Percentiles rank a stretch among this genome's conserved stretches.
phyloP scores from a whole-genome alignment of 2,797 vertebrate genomes.

The Meriones psammophilus region DNA sequence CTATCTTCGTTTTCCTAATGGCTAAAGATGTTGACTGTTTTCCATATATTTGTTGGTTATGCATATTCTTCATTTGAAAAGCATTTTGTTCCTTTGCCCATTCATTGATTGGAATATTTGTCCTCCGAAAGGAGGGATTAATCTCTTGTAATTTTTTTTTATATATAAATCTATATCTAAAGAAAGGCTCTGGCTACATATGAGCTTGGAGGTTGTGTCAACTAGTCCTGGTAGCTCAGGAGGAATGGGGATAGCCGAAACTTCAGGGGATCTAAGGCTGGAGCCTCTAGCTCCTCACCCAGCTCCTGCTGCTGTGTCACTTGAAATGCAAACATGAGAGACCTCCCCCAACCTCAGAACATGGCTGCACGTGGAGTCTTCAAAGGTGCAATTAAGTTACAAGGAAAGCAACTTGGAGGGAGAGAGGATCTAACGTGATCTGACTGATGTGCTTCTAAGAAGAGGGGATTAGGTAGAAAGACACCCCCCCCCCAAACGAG shows the following conservation, averaged over 20 bases:
- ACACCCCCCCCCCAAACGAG: too few species aligned
- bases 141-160: background rate
- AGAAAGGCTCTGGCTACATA: background rate
- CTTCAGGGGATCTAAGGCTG: background rate
- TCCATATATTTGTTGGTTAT: background rate
- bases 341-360: background rate
- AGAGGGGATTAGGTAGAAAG: background rate
- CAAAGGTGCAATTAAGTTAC: background rate
- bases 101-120: background rate
- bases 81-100: background rate
- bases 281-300: fast-evolving
- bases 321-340: background rate
- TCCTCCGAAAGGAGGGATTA: background rate
- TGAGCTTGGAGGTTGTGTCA: background rate
- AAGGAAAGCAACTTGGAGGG: background rate
- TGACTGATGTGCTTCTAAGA: background rate
- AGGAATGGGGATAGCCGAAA: background rate
- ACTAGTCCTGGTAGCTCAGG: background rate
- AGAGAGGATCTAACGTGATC: background rate
- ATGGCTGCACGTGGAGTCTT: background rate
- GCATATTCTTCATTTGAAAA: background rate
- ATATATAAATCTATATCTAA: background rate
- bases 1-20: background rate
- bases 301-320: background rate
- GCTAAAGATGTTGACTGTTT: background rate